Base-by-base conservation (phyloP, 2,113 vertebrate species). In the Alces alces region DNA sequence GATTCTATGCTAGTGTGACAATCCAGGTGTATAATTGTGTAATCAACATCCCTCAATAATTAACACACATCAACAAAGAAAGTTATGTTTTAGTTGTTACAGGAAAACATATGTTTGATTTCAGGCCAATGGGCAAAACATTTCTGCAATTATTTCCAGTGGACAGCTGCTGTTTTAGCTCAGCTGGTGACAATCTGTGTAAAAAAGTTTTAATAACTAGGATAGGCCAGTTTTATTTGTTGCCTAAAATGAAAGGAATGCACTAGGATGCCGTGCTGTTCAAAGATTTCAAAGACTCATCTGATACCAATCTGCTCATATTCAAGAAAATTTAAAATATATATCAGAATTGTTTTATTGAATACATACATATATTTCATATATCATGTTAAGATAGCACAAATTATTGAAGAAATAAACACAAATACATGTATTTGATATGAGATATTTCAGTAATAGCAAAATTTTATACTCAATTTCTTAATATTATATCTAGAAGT, bases 151-250 rank as follows among this genome's bases (percentile, higher is more conserved):
- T 97, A 95, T 97, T 98, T 96, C 85, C 94, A 97, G 58, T 94
- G 89, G 96, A 89, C 95, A 98, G 97, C 60, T 98, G 97, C 85
- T 98, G 30, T 96, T 98, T 95, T 57, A 94, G n/a, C 78, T 97
- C 80, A 93, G 80, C 52, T 94, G 93, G n/a, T 94, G 33, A 96
- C n/a, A 91, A 17, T 97, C 66, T 97, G 89, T 94, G 23, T 82
- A 82, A 45, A 92, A 55, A 96, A 91, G 82, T 95, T 98, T 97
- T 93, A 96, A 89, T 97, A 96, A 96, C 39, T 73, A 88, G 80
- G 19, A 58, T 23, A 95, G 80, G 50, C 92, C 88, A 96, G 7
- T 91, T 97, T 96, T 92, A 52, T 93, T 96, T 97, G 78, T 93
- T 96, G 57, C 96, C 80, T 92, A 55, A 98, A 96, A 91, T 94